These are phyloP conservation scores for Caenorhabditis becei DNA, from an alignment of 2,888 invertebrate genomes.

Conservation along the genomic window DNA sequence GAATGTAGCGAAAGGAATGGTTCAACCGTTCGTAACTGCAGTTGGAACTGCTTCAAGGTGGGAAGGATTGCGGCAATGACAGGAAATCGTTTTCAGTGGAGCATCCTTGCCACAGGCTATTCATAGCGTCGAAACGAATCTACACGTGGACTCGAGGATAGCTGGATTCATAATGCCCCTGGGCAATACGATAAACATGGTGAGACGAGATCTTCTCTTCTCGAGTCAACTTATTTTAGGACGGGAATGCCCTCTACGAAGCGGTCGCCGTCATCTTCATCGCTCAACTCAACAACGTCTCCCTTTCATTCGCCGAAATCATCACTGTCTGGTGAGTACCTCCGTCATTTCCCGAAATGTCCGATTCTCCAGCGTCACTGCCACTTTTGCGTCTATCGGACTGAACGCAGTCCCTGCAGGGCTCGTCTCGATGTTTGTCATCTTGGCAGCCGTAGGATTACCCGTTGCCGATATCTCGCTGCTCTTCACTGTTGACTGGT, in stretches of 20 bases:
- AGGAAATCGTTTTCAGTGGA: constrained; percentile 82
- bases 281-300: constrained; percentile 90
- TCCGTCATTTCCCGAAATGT: not conserved
- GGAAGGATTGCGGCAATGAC: not conserved
- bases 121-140: constrained; percentile 86
- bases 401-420: constrained; percentile 90
- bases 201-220: constrained; percentile 80
- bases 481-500: constrained; percentile 83
- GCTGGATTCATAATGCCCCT: constrained; percentile 85
- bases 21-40: constrained; percentile 86
- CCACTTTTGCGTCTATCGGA: constrained; percentile 96
- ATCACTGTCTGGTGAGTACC: constrained; percentile 88
- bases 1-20: constrained; percentile 83
- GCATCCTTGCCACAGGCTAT: constrained; percentile 86
- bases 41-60: constrained; percentile 86
- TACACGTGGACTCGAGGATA: constrained; percentile 85
- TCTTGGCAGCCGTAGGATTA: constrained; percentile 82
- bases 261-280: constrained; percentile 91
- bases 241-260: constrained; percentile 86
- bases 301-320: constrained; percentile 89
- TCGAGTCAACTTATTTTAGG: constrained; percentile 29
- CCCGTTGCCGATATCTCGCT: constrained; percentile 82
- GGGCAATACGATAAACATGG: constrained; percentile 88
- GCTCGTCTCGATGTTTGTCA: constrained; percentile 81
- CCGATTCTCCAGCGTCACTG: constrained; percentile 88